Percentiles rank a stretch among this genome's conserved stretches.
Evolutionary conservation across 2,113 vertebrate genomes (phyloP).

Genomic region (Antennarius striatus): DNA sequence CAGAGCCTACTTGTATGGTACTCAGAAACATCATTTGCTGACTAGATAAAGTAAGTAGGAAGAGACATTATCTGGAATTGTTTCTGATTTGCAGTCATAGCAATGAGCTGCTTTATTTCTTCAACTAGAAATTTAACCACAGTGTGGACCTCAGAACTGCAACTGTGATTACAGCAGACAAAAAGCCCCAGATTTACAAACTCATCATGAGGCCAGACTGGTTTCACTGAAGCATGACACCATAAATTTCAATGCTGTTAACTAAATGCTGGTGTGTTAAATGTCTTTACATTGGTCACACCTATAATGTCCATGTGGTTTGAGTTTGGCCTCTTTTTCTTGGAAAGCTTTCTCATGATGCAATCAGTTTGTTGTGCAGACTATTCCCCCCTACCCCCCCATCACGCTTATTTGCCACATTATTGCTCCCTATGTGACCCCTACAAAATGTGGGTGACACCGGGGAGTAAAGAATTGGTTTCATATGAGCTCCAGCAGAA

Average conservation of each 20-base stretch:
- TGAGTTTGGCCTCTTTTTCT: constrained; percentile 42
- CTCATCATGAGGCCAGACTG: neutral
- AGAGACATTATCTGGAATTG: constrained; percentile 52
- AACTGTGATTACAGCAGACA: constrained; percentile 66
- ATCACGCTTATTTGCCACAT: constrained; percentile 12
- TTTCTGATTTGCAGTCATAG: constrained; percentile 48
- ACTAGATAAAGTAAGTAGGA: constrained; percentile 51
- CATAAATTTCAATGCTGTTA: constrained; percentile 67
- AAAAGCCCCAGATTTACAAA: constrained; percentile 61
- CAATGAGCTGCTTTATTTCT: constrained; percentile 56
- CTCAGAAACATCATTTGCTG: constrained; percentile 46
- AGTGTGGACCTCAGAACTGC: constrained; percentile 59
- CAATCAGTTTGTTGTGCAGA: constrained; percentile 49
- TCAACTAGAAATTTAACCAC: constrained; percentile 48
- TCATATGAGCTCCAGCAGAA: constrained; percentile 45
- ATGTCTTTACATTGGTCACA: constrained; percentile 39
- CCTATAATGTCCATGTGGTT: constrained; percentile 65
- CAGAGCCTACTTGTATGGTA: constrained; percentile 35
- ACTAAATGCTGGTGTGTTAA: constrained; percentile 69
- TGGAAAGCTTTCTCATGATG: constrained; percentile 58
- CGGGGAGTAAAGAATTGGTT: constrained; percentile 37
- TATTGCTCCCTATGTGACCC: constrained; percentile 50
- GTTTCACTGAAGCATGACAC: constrained; percentile 52
- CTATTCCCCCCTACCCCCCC: neutral
- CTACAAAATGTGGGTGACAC: constrained; percentile 35